These are phyloP conservation scores for Irena cyanogastra DNA, from an alignment of 2,113 vertebrate species.

Conservation along the genomic window DNA sequence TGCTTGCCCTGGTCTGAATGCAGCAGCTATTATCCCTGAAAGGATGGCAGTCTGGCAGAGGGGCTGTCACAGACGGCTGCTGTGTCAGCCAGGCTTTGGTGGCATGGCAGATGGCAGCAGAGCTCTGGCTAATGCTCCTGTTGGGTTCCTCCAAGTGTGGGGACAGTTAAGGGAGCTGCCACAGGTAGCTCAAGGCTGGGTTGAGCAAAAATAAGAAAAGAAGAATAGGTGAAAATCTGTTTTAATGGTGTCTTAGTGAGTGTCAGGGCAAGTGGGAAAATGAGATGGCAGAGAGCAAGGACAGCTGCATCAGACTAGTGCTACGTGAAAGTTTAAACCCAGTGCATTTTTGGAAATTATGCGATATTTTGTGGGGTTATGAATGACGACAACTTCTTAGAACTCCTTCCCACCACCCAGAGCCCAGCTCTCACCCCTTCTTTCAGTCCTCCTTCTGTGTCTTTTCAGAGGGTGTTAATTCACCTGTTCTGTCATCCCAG, in stretches of 20 bases:
- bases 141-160: neutral
- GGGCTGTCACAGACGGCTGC: neutral
- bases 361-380: neutral
- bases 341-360: neutral
- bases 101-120: neutral
- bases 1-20: neutral
- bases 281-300: neutral
- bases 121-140: neutral
- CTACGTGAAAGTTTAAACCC: neutral
- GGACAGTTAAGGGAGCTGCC: neutral
- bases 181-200: neutral
- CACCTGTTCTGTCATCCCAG: neutral
- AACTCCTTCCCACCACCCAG: neutral
- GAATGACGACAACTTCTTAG: neutral
- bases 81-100: neutral
- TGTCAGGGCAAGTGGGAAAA: neutral
- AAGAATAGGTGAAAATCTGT: neutral
- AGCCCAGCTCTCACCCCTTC: neutral
- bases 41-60: neutral
- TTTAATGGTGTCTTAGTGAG: neutral
- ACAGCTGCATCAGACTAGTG: fast-evolving
- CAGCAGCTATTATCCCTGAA: neutral
- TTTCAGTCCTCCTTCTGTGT: neutral
- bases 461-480: neutral
- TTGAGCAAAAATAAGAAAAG: neutral